Percentiles rank a stretch among this genome's conserved stretches.
phyloP scores from a whole-genome alignment of 2,888 invertebrate genomes.

The Automeris io region DNA sequence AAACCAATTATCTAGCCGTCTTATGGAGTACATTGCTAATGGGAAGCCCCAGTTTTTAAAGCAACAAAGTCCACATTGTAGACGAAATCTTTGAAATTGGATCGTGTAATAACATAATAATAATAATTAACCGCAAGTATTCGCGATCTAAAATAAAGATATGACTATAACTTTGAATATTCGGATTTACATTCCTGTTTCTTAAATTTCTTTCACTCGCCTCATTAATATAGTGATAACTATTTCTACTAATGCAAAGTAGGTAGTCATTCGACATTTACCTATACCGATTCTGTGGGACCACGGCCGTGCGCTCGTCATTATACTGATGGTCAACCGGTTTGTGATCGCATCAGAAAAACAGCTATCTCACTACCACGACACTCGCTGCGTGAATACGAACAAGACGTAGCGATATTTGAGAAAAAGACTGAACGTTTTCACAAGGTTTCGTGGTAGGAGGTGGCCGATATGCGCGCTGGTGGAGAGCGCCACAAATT shows the following conservation, averaged over 20 bases:
- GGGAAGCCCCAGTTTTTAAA: no score
- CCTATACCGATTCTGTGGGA: slow-evolving; percentile 41
- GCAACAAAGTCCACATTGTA: no score
- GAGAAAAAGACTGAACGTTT: slow-evolving; percentile 11
- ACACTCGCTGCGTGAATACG: slow-evolving; percentile 14
- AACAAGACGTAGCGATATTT: slow-evolving; percentile 3
- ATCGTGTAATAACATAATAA: no score
- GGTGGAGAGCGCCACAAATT: slow-evolving; percentile 55
- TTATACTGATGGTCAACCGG: slow-evolving; percentile 70
- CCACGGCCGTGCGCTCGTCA: slow-evolving; percentile 47
- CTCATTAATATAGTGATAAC: slow-evolving; percentile 22
- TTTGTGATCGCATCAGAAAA: slow-evolving; percentile 73
- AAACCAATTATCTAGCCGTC: no score
- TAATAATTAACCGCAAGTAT: not conserved
- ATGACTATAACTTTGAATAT: slow-evolving; percentile 1
- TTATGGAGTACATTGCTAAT: no score
- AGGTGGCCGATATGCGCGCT: slow-evolving; percentile 49
- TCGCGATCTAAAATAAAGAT: not conserved
- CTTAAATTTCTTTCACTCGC: slow-evolving; percentile 21
- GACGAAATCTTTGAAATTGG: no score
- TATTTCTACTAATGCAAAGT: slow-evolving; percentile 56
- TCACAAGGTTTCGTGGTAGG: slow-evolving; percentile 36
- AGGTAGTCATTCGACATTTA: slow-evolving; percentile 58
- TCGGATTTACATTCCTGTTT: slow-evolving; percentile 17
- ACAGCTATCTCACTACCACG: slow-evolving; percentile 61